Base-by-base conservation (phyloP, 2,888 invertebrate genomes). In the Eupeodes luniger region DNA sequence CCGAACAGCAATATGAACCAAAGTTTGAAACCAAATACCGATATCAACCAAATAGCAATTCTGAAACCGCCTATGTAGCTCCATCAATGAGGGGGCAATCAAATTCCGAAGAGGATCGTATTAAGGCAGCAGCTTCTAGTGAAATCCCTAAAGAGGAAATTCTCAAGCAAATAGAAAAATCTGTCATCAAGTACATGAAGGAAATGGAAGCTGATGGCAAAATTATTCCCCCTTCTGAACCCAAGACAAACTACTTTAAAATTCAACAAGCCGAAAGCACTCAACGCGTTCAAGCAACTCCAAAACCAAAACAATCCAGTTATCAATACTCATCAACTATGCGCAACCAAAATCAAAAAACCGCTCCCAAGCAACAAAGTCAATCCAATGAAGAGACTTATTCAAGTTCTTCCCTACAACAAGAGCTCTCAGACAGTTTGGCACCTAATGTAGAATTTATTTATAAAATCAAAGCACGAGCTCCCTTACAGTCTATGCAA, bases 151-250 rank as follows among this genome's bases (percentile, higher is more conserved):
- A 92, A 81, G 92, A 92, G 0, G 93, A 93, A 87, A 92, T 93
- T 4, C 91, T 94, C 87, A 93, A 92, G 61, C 93, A 94, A 72
- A 94, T 94, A 57, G 94, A 94, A 69, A 92, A 93, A 67, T 93
- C 93, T 0, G 94, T 94, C 0, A 92, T 93, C 14, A 93, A 93
- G 86, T 94, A 94, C 72, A 93, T 94, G 93, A 93, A 92, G 70
- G 93, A 92, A 59, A 89, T 93, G 81, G 93, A 93, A 81, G 92
- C 92, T 1, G 92, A 93, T 69, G 93, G 93, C 3, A 93, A 93
- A 57, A 92, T 93, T 5, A 89, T 92, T 1, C 91, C 92, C 4
- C 89, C 92, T 7, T 89, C 91, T 4, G 89, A 91, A 40, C 89
- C 91, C 7, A 93, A 92, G 74, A 91, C 91, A 44, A 81, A 74